phyloP scores from a whole-genome alignment of 2,888 invertebrate genomes.

The Nephrocerus scutellatus region DNA sequence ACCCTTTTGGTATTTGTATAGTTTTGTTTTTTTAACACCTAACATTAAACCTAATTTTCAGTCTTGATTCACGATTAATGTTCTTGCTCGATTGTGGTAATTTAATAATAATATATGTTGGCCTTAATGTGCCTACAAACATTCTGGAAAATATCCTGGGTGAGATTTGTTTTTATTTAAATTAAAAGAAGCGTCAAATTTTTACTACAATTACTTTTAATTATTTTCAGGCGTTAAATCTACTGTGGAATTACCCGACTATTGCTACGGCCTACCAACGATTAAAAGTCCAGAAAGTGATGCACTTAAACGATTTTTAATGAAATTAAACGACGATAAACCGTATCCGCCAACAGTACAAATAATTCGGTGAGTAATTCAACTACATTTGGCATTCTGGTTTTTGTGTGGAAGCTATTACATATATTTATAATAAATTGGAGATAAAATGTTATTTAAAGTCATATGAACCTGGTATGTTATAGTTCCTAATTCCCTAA shows the following conservation, averaged over 20 bases:
- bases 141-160: slow-evolving; percentile 69
- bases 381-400: not conserved
- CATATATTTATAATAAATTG: not conserved
- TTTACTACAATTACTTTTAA: slow-evolving; percentile 2
- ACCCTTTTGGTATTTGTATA: not conserved
- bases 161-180: slow-evolving; percentile 21
- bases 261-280: slow-evolving; percentile 70
- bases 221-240: slow-evolving; percentile 56
- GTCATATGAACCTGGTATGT: too few species aligned
- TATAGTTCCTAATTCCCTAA: too few species aligned
- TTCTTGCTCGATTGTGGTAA: slow-evolving; percentile 88
- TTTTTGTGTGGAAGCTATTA: not conserved
- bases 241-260: slow-evolving; percentile 68
- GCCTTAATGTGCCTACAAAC: slow-evolving; percentile 66
- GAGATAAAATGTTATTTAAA: too few species aligned
- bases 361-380: slow-evolving; percentile 63
- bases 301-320: slow-evolving; percentile 70
- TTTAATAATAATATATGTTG: slow-evolving; percentile 74
- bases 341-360: slow-evolving; percentile 72
- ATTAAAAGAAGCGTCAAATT: not conserved
- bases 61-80: slow-evolving; percentile 76
- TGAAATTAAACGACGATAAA: slow-evolving; percentile 76
- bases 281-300: slow-evolving; percentile 68
- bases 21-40: slow-evolving; percentile 3
- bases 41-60: slow-evolving; percentile 25